phyloP scores from a whole-genome alignment of 2,888 invertebrate species.

The Callinectes sapidus region DNA sequence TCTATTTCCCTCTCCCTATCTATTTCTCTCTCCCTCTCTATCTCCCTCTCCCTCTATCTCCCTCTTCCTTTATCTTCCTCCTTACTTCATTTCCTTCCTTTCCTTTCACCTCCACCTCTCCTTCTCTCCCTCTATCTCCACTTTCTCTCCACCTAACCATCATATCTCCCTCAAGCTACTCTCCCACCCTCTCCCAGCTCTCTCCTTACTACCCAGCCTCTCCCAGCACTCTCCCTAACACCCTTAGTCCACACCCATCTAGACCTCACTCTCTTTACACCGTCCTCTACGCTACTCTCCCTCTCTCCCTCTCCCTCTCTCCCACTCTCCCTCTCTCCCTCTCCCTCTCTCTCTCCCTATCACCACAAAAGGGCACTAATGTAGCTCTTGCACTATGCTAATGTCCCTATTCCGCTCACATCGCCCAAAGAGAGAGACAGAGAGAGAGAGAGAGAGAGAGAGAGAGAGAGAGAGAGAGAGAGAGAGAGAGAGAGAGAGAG shows the following conservation, averaged over 20 bases:
- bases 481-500: background rate
- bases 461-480: conserved; percentile 1
- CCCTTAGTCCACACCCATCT: too few species aligned
- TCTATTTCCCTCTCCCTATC: background rate
- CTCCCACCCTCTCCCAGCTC: background rate
- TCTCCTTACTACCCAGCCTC: too few species aligned
- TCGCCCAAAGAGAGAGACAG: too few species aligned
- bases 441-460: background rate
- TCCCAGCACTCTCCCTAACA: too few species aligned
- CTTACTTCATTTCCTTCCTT: background rate
- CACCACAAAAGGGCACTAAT: too few species aligned
- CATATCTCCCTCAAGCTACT: too few species aligned
- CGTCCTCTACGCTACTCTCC: background rate
- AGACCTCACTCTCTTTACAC: too few species aligned
- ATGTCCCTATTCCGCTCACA: too few species aligned
- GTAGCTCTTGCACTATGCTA: too few species aligned
- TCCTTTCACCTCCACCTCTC: background rate
- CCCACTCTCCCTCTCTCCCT: background rate
- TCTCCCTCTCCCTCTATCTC: background rate
- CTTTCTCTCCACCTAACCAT: too few species aligned
- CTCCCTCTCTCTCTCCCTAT: background rate
- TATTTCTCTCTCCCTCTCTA: background rate
- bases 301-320: background rate
- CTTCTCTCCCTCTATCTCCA: background rate
- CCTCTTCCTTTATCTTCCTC: background rate